These are phyloP conservation scores for Pseudomyrmex concolor DNA, from an alignment of 1,140 invertebrate genomes.

Conservation along the genomic window DNA sequence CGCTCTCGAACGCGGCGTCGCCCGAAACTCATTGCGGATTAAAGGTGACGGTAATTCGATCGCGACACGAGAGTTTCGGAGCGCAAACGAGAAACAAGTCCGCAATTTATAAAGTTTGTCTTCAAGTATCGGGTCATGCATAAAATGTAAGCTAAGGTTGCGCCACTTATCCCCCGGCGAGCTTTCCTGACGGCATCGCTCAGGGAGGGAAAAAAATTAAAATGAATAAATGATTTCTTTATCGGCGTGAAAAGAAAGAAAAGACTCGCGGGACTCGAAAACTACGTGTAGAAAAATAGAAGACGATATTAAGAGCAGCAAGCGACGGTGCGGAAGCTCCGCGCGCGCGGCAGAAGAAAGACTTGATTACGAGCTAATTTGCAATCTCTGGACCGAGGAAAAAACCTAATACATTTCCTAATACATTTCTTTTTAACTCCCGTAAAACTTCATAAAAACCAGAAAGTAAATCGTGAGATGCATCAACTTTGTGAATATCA, in stretches of 20 bases:
- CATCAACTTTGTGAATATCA: too few species aligned
- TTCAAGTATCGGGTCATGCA: slow-evolving; percentile 25
- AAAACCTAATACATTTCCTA: slow-evolving; percentile 24
- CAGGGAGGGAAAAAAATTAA: slow-evolving; percentile 16
- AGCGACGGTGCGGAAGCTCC: neutral
- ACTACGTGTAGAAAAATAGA: neutral
- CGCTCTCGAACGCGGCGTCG: slow-evolving; percentile 11
- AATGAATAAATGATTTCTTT: slow-evolving; percentile 38
- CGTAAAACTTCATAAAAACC: neutral
- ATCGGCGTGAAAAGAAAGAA: too few species aligned
- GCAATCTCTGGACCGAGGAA: slow-evolving; percentile 11
- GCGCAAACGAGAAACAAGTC: slow-evolving; percentile 6
- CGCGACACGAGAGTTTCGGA: slow-evolving; percentile 23
- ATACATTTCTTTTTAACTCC: neutral
- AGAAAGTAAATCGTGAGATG: neutral
- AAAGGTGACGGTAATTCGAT: slow-evolving; percentile 52
- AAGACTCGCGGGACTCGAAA: too few species aligned
- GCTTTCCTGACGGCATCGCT: neutral
- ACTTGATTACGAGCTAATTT: slow-evolving; percentile 31
- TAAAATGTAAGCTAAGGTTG: slow-evolving; percentile 1
- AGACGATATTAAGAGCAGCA: neutral
- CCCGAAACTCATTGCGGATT: slow-evolving; percentile 41
- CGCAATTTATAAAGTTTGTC: slow-evolving; percentile 32
- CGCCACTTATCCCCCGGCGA: neutral
- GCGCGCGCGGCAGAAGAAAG: neutral